These are phyloP conservation scores for Euplexia lucipara DNA, from an alignment of 2,888 invertebrate species.

Conservation along the genomic window DNA sequence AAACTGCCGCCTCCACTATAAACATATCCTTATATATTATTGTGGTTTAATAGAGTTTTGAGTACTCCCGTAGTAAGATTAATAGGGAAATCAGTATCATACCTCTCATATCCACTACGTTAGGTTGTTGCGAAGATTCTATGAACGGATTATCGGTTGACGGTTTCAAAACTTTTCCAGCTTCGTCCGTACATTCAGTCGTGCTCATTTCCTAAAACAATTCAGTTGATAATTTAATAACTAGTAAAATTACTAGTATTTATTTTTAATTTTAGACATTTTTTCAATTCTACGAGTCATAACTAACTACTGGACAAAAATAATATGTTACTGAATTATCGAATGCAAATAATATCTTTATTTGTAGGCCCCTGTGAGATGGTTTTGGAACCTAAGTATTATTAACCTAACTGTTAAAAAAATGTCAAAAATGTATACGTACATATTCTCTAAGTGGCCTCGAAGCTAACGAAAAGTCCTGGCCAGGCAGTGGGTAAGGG, in stretches of 20 bases:
- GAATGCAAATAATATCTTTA: too few relatives aligned
- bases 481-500: conserved; percentile 87
- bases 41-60: neutral
- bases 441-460: conserved; percentile 94
- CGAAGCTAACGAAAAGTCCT: conserved; percentile 91
- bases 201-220: conserved; percentile 93
- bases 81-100: conserved; percentile 52
- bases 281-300: too few relatives aligned
- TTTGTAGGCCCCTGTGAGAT: neutral
- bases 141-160: conserved; percentile 97
- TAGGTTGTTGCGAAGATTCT: conserved; percentile 96
- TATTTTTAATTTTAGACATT: neutral
- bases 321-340: too few relatives aligned
- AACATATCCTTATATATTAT: neutral
- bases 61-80: neutral
- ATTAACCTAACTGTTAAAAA: too few relatives aligned
- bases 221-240: neutral
- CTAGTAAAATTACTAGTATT: neutral
- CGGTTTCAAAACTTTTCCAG: conserved; percentile 95
- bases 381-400: neutral
- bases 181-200: conserved; percentile 94
- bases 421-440: conserved; percentile 77
- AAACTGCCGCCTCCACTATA: neutral
- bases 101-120: conserved; percentile 99
- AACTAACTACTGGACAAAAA: too few relatives aligned